Evolutionary conservation across 2,113 vertebrate genomes (phyloP), one percentile per base, ranked within the genome.

Genomic region (Nannospalax galili): DNA sequence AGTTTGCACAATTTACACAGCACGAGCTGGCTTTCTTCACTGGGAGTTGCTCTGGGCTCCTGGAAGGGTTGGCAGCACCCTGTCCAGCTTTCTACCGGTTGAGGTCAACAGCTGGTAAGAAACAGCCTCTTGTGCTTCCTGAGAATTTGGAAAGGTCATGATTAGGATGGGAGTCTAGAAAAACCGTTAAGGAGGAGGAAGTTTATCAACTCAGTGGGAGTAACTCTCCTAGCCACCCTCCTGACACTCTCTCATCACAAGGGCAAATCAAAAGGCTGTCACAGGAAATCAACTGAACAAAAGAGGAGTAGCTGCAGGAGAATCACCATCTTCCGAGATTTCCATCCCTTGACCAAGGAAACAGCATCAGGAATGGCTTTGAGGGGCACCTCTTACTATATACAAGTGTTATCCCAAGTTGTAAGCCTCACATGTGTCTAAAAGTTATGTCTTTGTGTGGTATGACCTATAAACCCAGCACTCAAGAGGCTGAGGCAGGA

Each of bases 1-100:
- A 92, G 52, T 98, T 97, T 97, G 96, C 79, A 81, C 93, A 92
- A 58, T 98, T 97, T 97, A 93, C 96, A 97, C 97, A 98, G 97
- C 17, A 90, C 37, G 84, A 94, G 87, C 88, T 95, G 60, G 67
- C 93, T 97, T 92, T 95, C 96, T 95, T 97, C 95, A 97, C 91
- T 69, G 37, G 95, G 94, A 96, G 80, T 28, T 69, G 84, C 86
- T 64, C 58, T 80, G 52, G 92, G 82, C 81, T 75, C 60, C 93
- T 75, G 64, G 89, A 78, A 92, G 84, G 72, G 52, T 45, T 48
- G 69, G 69, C 82, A 28, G 3, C 17, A 70, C 93, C 84, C 62
- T 30, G 42, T 84, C 70, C 94, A 75, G 74, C 82, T 64, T 72
- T 91, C 93, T 87, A 32, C 89, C 92, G 94, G 82, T 78, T 84